phyloP scores from a whole-genome alignment of 2,797 vertebrate species.

The Petrocephalus schoutedeni region DNA sequence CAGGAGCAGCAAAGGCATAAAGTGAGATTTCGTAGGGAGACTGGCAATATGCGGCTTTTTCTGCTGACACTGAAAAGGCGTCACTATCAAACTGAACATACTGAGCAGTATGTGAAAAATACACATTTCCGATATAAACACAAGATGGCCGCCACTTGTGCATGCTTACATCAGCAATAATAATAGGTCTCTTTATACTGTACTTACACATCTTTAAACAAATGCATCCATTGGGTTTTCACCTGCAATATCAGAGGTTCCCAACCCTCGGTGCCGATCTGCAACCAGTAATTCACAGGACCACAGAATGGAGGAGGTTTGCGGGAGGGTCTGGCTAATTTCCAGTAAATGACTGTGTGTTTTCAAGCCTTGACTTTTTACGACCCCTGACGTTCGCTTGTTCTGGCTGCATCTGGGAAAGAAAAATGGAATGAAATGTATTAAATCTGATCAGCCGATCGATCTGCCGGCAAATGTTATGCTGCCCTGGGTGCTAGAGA shows the following conservation, averaged over 20 bases:
- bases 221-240: background rate
- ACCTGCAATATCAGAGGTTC: background rate
- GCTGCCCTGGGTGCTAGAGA: background rate
- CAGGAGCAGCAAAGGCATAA: slow-evolving; percentile 65
- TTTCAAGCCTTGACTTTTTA: background rate
- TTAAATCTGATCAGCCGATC: background rate
- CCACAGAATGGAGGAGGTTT: background rate
- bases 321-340: background rate
- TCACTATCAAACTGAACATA: background rate
- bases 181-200: background rate
- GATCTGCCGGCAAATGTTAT: background rate
- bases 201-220: background rate
- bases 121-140: background rate
- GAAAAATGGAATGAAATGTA: background rate
- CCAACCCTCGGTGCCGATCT: background rate
- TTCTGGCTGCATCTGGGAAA: background rate
- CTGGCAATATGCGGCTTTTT: background rate
- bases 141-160: background rate
- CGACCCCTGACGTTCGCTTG: background rate
- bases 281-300: background rate
- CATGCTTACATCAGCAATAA: background rate
- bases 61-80: background rate
- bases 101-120: background rate
- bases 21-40: slow-evolving; percentile 46
- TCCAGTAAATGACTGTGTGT: background rate